These are phyloP conservation scores for Percopsis transmontana DNA, from an alignment of 2,113 vertebrate genomes.

Conservation along the genomic window DNA sequence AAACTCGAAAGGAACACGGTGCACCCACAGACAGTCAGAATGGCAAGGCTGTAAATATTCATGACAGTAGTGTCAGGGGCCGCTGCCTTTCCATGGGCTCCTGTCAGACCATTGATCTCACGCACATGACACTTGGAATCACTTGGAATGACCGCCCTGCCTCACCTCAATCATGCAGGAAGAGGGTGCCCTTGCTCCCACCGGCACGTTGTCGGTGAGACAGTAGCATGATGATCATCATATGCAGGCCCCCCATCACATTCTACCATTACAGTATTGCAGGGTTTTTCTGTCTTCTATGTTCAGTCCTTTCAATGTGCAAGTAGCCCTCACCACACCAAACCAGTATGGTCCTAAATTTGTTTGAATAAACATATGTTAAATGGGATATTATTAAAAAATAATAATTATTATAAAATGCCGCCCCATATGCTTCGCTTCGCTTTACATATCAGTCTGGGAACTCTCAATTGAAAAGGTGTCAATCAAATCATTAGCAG, in stretches of 20 bases:
- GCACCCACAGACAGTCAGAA: slow-evolving; percentile 26
- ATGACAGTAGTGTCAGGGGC: slow-evolving; percentile 51
- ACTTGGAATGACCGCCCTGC: slow-evolving; percentile 37
- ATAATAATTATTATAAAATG: too few species aligned
- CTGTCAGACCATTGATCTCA: slow-evolving; percentile 66
- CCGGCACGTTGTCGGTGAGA: slow-evolving; percentile 35
- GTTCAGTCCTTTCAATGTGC: too few species aligned
- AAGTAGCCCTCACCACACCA: too few species aligned
- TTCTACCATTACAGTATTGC: not conserved
- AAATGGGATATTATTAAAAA: too few species aligned
- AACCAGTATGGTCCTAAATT: too few species aligned
- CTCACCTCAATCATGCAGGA: slow-evolving; percentile 53
- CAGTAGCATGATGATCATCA: not conserved
- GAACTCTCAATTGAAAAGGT: too few species aligned
- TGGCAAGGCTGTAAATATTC: slow-evolving; percentile 61
- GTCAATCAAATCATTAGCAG: too few species aligned
- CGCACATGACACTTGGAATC: slow-evolving; percentile 50
- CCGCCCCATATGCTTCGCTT: too few species aligned
- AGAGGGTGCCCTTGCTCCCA: not conserved
- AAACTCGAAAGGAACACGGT: slow-evolving; percentile 21
- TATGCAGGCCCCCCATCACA: not conserved
- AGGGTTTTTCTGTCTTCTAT: too few species aligned
- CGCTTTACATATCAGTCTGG: too few species aligned
- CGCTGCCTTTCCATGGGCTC: slow-evolving; percentile 36
- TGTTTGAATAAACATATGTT: too few species aligned